Evolutionary conservation across 2,113 vertebrate species (phyloP), one percentile per base, ranked within the genome.

Genomic region (Heterochromis multidens): DNA sequence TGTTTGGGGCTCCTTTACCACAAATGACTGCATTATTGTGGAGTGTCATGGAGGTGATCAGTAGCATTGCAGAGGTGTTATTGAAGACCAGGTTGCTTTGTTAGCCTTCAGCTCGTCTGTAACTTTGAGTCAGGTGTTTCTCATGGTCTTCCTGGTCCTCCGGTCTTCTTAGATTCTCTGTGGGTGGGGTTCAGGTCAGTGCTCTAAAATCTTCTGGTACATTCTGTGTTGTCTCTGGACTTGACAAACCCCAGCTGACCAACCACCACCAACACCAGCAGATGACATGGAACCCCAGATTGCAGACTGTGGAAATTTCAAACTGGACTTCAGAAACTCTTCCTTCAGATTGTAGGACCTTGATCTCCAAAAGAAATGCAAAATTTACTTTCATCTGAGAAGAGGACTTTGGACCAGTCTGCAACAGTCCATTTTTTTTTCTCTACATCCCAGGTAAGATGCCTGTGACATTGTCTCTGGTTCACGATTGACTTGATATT

Each of bases 261-360:
- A 6, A 6, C 43, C 43, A 46, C 14, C 40, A 72, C 0, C 40
- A 25, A 70, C 23, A 27, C 63, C 17, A 43, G n/a, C 63, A 17
- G 3, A 17, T 27, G 37, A 43, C 37, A 67, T 25, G n/a, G 37
- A 0, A 43, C 2, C 16, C 37, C 0, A 1, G 2, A 37, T 25
- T 37, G 43, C 37, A 67, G 37, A 25, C 33, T 0, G 35, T 9
- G 21, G 29, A 62, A n/a, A 65, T 21, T 23, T 63, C 6, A 63
- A 10, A 14, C 16, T 31, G 16, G 1, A 29, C 3, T 40, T 40
- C n/a, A n/a, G n/a, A n/a, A n/a, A n/a, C n/a, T n/a, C n/a, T n/a
- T n/a, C n/a, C n/a, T 43, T 67, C 7, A 65, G 35, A 65, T 2
- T 67, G 7, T 27, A 5, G 35, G 63, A 67, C 37, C 63, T 1